Conservation (phyloP, 2,888 invertebrate species). For the Lasioglossum zephyrum region DNA sequence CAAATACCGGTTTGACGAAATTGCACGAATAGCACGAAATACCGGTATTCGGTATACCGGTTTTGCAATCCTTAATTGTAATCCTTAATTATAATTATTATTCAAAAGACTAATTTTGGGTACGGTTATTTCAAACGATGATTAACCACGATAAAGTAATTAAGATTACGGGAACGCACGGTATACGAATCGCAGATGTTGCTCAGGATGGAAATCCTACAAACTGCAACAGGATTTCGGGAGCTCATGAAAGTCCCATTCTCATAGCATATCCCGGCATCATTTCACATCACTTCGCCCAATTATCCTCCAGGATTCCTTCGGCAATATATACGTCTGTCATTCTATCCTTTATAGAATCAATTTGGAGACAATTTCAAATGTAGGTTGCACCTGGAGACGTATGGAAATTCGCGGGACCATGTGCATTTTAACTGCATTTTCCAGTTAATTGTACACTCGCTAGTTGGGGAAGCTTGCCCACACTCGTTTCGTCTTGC, state of each 20-base stretch:
- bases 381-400: constrained; percentile 10
- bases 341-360: neutral
- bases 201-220: neutral
- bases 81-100: no score
- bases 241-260: neutral
- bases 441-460: constrained; percentile 31
- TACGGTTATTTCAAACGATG: neutral
- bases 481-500: neutral
- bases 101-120: no score
- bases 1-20: no score
- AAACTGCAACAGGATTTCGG: neutral
- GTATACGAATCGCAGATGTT: neutral
- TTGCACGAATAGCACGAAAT: no score
- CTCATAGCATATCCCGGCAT: neutral
- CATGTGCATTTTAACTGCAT: constrained; percentile 10
- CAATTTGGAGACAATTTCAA: neutral
- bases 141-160: neutral
- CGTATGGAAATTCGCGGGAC: neutral
- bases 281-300: neutral
- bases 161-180: neutral
- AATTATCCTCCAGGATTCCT: neutral
- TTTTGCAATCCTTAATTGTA: no score
- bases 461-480: neutral
- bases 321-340: neutral
- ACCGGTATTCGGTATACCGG: no score